Base-by-base conservation (phyloP, 2,797 vertebrate species). In the Nyctibius grandis region DNA sequence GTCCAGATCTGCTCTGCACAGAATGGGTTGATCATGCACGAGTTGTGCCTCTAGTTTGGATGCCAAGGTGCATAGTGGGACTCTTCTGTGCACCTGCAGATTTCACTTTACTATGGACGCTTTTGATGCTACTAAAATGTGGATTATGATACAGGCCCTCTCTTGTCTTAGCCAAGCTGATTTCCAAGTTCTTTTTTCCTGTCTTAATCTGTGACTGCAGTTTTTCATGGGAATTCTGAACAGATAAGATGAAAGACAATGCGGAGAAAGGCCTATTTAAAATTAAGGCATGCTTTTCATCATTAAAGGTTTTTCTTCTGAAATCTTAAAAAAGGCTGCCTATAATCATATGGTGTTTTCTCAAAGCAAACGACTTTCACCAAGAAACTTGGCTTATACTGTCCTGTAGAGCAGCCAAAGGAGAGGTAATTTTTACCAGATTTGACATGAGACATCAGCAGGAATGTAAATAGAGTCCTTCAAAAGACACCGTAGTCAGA, bases 381-480 rank as follows among this genome's bases (percentile, higher is more conserved):
- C 44, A 73, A 80, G 69, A 74, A 77, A 86, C 40, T 70, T 86
- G 85, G 47, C 63, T 79, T 64, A 26, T 2, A 5, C 31, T 76
- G 36, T 72, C 42, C 47, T 87, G 34, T 45, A 51, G n/a, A 90
- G 64, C 77, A 72, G 91, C 85, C 82, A 88, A 70, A 85, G 47
- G 36, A 86, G 81, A 89, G 51, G 67, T 68, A 64, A 40, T 91
- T 69, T 93, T 95, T 94, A 90, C 77, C 48, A 93, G 83, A 74
- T 56, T 64, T 88, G 88, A 90, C 64, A 40, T 53, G 44, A 85
- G 57, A 85, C 50, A 79, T 85, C 50, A n/a, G 22, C 9, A 68
- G 80, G 56, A 83, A 91, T 81, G 72, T 89, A 89, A 92, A 87
- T 48, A 91, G 65, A 79, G 78, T 65, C 75, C 77, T 96, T 56